Percentiles rank a stretch among this genome's conserved stretches.
Conservation (phyloP, 2,888 invertebrate genomes). For the Phrixothrix hirtus region DNA sequence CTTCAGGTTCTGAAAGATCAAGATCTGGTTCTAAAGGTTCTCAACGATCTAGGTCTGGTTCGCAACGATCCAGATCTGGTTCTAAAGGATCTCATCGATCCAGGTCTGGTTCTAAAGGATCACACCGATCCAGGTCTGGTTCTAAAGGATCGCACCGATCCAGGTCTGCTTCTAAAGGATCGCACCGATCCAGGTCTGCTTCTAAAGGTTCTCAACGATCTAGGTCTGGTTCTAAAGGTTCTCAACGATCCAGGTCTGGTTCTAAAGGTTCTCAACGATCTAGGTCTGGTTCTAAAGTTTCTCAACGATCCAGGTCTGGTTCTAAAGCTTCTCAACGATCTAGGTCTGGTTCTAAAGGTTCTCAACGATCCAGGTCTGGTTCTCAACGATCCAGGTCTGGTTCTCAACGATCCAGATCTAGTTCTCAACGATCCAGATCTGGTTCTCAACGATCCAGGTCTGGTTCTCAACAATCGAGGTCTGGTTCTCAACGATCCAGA, state of each 20-base stretch:
- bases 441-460: constrained; percentile 41
- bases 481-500: constrained; percentile 39
- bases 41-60: constrained; percentile 39
- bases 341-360: no score
- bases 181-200: constrained; percentile 38
- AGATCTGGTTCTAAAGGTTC: no score
- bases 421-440: constrained; percentile 37
- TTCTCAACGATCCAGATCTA: no score
- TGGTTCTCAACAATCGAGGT: no score
- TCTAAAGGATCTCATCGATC: constrained; percentile 46
- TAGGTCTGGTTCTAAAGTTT: constrained; percentile 36
- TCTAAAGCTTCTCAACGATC: no score
- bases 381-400: no score
- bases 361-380: no score
- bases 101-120: constrained; percentile 30
- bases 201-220: constrained; percentile 47
- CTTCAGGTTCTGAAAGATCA: no score
- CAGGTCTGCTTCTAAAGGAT: constrained; percentile 24
- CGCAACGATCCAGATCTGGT: constrained; percentile 38
- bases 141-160: constrained; percentile 25
- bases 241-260: constrained; percentile 23
- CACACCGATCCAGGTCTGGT: constrained; percentile 40
- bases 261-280: constrained; percentile 38
- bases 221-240: constrained; percentile 41
- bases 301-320: constrained; percentile 36